Evolutionary conservation across 2,113 vertebrate genomes (phyloP).

Genomic region (Thamnaconus septentrionalis): DNA sequence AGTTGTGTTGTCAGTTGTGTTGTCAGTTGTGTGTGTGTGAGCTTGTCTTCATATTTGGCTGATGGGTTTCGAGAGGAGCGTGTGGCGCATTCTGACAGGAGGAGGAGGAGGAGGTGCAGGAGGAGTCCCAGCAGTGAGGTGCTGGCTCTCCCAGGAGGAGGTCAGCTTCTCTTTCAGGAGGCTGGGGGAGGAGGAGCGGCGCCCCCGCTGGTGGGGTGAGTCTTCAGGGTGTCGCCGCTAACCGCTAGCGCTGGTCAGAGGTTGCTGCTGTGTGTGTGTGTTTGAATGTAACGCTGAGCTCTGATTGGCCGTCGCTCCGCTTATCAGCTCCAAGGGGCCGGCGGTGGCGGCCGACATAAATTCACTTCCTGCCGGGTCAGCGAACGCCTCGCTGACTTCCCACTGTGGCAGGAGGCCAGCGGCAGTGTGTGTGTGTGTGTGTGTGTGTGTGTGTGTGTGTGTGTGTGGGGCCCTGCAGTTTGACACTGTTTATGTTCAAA

Average conservation of each 20-base stretch:
- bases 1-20: no score
- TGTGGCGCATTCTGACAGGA: conserved; percentile 23
- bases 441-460: conserved; percentile 17
- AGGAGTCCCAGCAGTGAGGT: conserved; percentile 30
- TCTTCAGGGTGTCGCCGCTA: neutral
- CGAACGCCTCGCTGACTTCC: conserved; percentile 37
- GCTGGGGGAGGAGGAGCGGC: neutral
- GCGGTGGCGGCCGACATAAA: conserved; percentile 1
- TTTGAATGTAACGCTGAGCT: conserved; percentile 49
- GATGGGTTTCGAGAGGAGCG: conserved; percentile 48
- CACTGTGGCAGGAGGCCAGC: conserved; percentile 39
- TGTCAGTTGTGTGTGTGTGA: neutral
- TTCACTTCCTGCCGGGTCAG: conserved; percentile 37
- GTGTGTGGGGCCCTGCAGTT: conserved; percentile 6
- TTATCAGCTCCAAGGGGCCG: conserved; percentile 15
- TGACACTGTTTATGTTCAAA: conserved; percentile 52
- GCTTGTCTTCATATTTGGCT: no score
- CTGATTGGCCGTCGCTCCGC: conserved; percentile 23
- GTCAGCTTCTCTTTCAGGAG: conserved; percentile 42
- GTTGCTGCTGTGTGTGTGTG: neutral
- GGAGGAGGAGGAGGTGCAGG: neutral
- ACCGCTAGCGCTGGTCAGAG: conserved; percentile 22
- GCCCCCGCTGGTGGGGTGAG: conserved; percentile 61
- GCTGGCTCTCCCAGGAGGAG: conserved; percentile 37
- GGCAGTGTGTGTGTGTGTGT: conserved; percentile 12